A percentile compares a stretch with the other conserved stretches of the same genome.
Evolutionary conservation across 2,888 invertebrate genomes (phyloP).

Genomic region (Spisula subtruncata): DNA sequence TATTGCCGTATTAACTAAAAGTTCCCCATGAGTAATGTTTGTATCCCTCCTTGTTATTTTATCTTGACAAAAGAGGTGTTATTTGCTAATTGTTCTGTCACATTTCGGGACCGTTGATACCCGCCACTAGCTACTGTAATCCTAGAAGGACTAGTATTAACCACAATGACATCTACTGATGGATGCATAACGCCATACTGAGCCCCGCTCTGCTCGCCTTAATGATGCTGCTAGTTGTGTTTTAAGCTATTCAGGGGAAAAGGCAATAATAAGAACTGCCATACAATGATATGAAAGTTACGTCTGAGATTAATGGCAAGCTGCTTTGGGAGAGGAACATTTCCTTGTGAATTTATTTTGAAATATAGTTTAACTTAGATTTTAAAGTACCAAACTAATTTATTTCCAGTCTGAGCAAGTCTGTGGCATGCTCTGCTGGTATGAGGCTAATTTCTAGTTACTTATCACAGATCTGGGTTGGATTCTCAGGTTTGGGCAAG

Average conservation of each 20-base stretch:
- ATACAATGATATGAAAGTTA: not conserved
- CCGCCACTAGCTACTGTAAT: conserved; percentile 11
- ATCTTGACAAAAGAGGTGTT: conserved; percentile 64
- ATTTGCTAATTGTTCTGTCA: conserved; percentile 65
- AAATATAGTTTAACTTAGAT: not conserved
- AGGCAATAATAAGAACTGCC: conserved; percentile 20
- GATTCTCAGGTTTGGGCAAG: too few relatives aligned
- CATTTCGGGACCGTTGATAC: conserved; percentile 41
- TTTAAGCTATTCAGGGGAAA: conserved; percentile 4
- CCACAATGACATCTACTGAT: conserved; percentile 25
- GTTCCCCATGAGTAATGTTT: conserved; percentile 6
- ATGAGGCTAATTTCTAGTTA: too few relatives aligned
- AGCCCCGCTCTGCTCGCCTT: not conserved
- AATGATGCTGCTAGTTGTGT: not conserved
- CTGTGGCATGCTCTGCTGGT: too few relatives aligned
- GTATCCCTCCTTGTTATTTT: conserved; percentile 44
- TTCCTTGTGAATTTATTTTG: not conserved
- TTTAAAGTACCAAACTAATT: not conserved
- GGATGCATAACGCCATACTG: conserved; percentile 9
- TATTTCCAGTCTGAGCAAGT: not conserved
- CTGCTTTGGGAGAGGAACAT: not conserved
- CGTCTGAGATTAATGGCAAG: not conserved
- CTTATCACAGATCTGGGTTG: too few relatives aligned
- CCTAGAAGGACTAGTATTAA: not conserved
- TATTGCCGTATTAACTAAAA: conserved; percentile 24